Percentiles rank a stretch among this genome's conserved stretches.
Evolutionary conservation across 2,797 vertebrate genomes (phyloP).

Genomic region (Poecilia velifera): DNA sequence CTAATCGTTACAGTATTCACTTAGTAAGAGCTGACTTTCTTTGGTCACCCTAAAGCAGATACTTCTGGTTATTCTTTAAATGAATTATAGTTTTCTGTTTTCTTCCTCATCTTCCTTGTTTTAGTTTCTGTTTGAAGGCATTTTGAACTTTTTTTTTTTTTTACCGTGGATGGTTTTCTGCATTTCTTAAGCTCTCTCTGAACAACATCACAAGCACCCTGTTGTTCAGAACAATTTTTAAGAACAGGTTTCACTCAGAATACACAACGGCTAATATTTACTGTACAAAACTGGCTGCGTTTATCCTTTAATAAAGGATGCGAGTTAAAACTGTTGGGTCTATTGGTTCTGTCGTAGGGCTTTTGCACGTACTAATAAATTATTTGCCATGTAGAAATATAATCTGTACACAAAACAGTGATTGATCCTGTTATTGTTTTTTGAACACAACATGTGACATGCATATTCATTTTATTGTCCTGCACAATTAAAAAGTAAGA

Average conservation of each 20-base stretch:
- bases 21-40: neutral
- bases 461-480: neutral
- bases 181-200: neutral
- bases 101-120: neutral
- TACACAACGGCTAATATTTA: neutral
- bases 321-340: neutral
- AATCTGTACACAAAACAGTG: neutral
- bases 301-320: neutral
- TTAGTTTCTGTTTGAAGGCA: neutral
- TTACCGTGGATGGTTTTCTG: neutral
- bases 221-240: neutral
- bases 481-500: neutral
- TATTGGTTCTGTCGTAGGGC: neutral
- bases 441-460: conserved; percentile 2
- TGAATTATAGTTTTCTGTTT: neutral
- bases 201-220: neutral
- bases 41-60: neutral
- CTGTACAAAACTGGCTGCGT: neutral
- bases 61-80: neutral
- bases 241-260: neutral
- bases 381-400: neutral
- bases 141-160: neutral
- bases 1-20: neutral
- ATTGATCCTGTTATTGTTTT: neutral
- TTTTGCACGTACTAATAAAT: neutral